phyloP scores from a whole-genome alignment of 2,888 invertebrate genomes.

The Idaea aversata region DNA sequence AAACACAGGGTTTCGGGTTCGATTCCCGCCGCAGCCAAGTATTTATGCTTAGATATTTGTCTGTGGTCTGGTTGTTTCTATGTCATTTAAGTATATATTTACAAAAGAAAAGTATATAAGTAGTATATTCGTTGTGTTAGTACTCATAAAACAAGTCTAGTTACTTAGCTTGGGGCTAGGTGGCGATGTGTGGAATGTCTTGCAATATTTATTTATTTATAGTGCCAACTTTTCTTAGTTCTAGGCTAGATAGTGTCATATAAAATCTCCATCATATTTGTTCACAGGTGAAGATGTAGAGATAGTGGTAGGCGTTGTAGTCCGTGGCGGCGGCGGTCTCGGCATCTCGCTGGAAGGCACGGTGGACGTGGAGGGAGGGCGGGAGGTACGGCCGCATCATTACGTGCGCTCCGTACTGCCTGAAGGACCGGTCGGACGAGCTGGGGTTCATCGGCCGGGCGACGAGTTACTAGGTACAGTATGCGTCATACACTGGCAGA shows the following conservation, averaged over 20 bases:
- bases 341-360: conserved; percentile 99
- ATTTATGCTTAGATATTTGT: too few relatives aligned
- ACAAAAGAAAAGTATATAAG: too few relatives aligned
- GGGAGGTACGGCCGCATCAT: conserved; percentile 98
- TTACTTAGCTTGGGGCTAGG: too few relatives aligned
- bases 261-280: not conserved
- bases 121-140: too few relatives aligned
- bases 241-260: not conserved
- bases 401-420: conserved; percentile 98
- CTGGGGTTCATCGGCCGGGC: conserved; percentile 92
- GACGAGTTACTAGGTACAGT: conserved; percentile 91
- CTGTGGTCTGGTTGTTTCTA: too few relatives aligned
- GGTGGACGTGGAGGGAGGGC: conserved; percentile 98
- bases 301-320: conserved; percentile 75
- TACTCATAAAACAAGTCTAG: too few relatives aligned
- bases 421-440: conserved; percentile 98
- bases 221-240: not conserved
- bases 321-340: conserved; percentile 92
- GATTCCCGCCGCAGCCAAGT: too few relatives aligned
- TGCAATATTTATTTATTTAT: too few relatives aligned
- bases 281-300: conserved; percentile 75
- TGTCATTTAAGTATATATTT: too few relatives aligned
- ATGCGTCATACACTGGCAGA: not conserved
- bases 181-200: too few relatives aligned
- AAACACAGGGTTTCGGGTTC: too few relatives aligned